These are phyloP conservation scores for Palythoa caribaeorum DNA, from an alignment of 92 coral and sea anemone species.

Conservation along the genomic window DNA sequence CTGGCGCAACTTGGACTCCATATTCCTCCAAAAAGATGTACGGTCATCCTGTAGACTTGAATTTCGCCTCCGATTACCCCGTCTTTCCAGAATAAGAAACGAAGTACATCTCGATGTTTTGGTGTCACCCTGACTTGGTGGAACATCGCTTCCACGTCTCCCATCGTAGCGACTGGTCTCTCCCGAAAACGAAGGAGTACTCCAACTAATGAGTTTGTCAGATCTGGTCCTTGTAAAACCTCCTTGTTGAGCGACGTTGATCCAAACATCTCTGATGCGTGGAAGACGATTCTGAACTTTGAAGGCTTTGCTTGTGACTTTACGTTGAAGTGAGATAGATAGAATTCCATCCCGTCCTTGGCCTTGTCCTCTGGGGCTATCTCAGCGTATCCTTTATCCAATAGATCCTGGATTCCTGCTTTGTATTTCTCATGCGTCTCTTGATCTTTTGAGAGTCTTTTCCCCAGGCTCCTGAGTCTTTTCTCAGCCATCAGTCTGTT, in stretches of 20 bases:
- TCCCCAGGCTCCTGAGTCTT: slow-evolving; percentile 16
- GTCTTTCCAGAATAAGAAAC: slow-evolving; percentile 54
- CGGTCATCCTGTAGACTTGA: slow-evolving; percentile 33
- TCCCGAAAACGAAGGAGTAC: slow-evolving; percentile 60
- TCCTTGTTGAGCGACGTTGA: slow-evolving; percentile 38
- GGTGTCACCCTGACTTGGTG: slow-evolving; percentile 61
- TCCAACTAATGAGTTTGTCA: slow-evolving; percentile 63
- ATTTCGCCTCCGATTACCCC: slow-evolving; percentile 47
- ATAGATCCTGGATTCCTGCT: slow-evolving; percentile 47
- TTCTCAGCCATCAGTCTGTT: too few relatives aligned
- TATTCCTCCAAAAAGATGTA: slow-evolving; percentile 43
- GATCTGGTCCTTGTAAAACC: slow-evolving; percentile 66
- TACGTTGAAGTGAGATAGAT: slow-evolving; percentile 59
- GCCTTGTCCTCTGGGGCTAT: slow-evolving; percentile 49
- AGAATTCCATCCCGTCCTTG: slow-evolving; percentile 23
- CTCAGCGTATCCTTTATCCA: slow-evolving; percentile 62
- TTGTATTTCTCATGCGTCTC: slow-evolving; percentile 52
- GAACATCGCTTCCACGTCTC: slow-evolving; percentile 25
- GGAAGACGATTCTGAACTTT: slow-evolving; percentile 63
- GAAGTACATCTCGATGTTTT: slow-evolving; percentile 47
- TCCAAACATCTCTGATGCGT: slow-evolving; percentile 61
- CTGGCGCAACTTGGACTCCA: slow-evolving; percentile 37
- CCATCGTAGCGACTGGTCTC: slow-evolving; percentile 32
- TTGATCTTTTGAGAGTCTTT: slow-evolving; percentile 34
- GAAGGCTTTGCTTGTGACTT: slow-evolving; percentile 57